Percentiles rank a stretch among this genome's conserved stretches.
Evolutionary conservation across 1,140 invertebrate species (phyloP).

Genomic region (Drosophila ironensis): DNA sequence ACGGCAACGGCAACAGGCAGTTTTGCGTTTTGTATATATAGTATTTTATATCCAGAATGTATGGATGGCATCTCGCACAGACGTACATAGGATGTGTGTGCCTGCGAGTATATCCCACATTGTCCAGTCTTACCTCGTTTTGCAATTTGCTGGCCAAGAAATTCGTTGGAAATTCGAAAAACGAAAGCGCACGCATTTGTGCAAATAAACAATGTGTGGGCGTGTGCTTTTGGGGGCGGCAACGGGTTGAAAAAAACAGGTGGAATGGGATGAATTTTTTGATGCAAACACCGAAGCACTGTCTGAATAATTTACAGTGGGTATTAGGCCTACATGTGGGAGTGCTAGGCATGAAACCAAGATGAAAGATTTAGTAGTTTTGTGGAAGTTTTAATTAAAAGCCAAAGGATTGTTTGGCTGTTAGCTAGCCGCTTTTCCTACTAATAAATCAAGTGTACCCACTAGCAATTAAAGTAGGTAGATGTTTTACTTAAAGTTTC

Average conservation of each 20-base stretch:
- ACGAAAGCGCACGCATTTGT: slow-evolving; percentile 73
- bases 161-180: slow-evolving; percentile 67
- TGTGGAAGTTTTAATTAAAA: not conserved
- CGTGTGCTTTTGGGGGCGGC: not conserved
- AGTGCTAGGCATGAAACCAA: not conserved
- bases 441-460: too few relatives aligned
- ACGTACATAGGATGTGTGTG: too few relatives aligned
- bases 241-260: slow-evolving; percentile 18
- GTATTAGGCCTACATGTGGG: not conserved
- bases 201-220: slow-evolving; percentile 68
- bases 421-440: not conserved
- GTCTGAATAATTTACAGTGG: slow-evolving; percentile 15
- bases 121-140: slow-evolving; percentile 52
- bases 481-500: too few relatives aligned
- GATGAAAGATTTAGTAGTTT: not conserved
- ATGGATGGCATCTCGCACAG: slow-evolving; percentile 32
- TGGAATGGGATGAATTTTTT: slow-evolving; percentile 13
- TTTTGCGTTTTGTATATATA: slow-evolving; percentile 18
- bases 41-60: slow-evolving; percentile 7
- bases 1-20: slow-evolving; percentile 64
- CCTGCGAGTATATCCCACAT: slow-evolving; percentile 43
- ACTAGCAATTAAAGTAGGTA: too few relatives aligned
- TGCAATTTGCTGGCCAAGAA: slow-evolving; percentile 53
- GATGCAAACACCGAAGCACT: slow-evolving; percentile 2
- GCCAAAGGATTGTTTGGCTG: not conserved